Evolutionary conservation across 2,797 vertebrate genomes (phyloP), one percentile per base, ranked within the genome.

Genomic region (Bryconaethiops microstoma): DNA sequence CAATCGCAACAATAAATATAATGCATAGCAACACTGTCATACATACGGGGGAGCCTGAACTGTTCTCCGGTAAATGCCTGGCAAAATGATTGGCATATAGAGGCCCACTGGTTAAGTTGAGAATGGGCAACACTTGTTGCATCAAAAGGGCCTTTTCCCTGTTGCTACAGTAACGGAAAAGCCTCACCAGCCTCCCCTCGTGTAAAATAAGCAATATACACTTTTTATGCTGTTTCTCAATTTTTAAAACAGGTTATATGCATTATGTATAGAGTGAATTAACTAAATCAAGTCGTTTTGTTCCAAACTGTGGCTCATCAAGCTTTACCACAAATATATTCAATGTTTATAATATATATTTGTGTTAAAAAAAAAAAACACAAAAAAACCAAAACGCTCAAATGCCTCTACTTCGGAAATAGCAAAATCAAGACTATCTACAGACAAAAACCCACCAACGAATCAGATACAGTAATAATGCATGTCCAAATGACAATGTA

Each of bases 1-100:
- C 60, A 64, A 63, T 40, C n/a, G 35, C 50, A 78, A 45, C 55
- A 13, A 14, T 25, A 54, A 88, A 94, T 95, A 96, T 94, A 98
- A 96, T 98, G 96, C 96, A 98, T 97, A 97, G 96, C 96, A 52
- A 96, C 96, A 96, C 93, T 95, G 96, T 96, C 96, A 94, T 93
- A 94, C 95, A 94, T 95, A 94, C 94, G 95, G 96, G 96, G 95
- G 96, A 96, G 96, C 94, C 84, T 95, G 95, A 96, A 95, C 93
- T 95, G 86, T 95, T 92, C 87, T 87, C 94, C 88, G 92, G 94
- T 95, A 78, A 90, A 95, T 94, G 95, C 94, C 95, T 95, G 95
- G 94, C 95, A 95, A 96, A 70, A 80, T 54, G 91, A 93, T 90
- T 92, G 92, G 70, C 29, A 54, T 55, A 29, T 42, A 65, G 17